Evolutionary conservation across 2,797 vertebrate species (phyloP).

Genomic region (Clarias laeviceps): DNA sequence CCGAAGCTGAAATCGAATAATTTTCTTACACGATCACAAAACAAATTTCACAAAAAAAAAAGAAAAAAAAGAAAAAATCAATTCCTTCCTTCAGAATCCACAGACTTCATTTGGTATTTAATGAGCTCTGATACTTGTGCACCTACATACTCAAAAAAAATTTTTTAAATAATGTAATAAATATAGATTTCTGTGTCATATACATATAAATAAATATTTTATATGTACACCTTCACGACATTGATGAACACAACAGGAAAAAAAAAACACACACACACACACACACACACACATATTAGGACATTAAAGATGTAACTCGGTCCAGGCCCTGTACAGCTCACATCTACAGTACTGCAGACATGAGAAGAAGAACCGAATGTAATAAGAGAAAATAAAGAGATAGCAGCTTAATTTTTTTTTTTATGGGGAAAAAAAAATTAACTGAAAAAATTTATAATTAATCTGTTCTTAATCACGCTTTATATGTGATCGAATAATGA

Average conservation of each 20-base stretch:
- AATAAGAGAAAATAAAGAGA: constrained; percentile 4
- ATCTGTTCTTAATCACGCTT: background rate
- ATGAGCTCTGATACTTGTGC: constrained; percentile 36
- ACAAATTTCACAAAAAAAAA: background rate
- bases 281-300: constrained; percentile 26
- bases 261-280: background rate
- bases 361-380: constrained; percentile 2
- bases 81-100: constrained; percentile 23
- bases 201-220: constrained; percentile 56
- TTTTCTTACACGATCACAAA: constrained; percentile 49
- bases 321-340: constrained; percentile 25
- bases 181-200: constrained; percentile 56
- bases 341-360: constrained; percentile 20
- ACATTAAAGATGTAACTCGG: constrained; percentile 40
- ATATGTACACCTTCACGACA: constrained; percentile 56
- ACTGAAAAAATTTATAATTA: background rate
- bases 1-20: constrained; percentile 44
- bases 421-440: constrained; percentile 30
- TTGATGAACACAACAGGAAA: constrained; percentile 47
- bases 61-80: constrained; percentile 6
- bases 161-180: constrained; percentile 59
- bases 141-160: constrained; percentile 17
- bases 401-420: constrained; percentile 24
- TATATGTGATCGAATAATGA: background rate
- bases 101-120: constrained; percentile 40